Evolutionary conservation across 2,797 vertebrate species (phyloP).

Genomic region (Molossus molossus): DNA sequence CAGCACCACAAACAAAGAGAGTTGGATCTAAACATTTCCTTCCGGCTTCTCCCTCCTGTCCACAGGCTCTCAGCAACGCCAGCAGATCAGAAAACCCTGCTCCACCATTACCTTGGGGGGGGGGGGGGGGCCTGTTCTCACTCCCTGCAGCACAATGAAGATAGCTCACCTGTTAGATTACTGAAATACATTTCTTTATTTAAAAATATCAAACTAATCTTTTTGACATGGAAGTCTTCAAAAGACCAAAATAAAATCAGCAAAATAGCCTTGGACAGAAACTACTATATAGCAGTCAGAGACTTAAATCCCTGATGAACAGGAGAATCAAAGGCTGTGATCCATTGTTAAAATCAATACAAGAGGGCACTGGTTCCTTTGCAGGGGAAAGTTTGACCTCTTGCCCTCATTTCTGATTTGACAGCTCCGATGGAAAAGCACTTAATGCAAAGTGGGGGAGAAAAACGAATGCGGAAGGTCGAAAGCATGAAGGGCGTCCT

Average conservation of each 20-base stretch:
- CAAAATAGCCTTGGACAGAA: neutral
- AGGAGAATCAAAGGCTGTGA: slow-evolving; percentile 52
- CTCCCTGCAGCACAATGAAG: neutral
- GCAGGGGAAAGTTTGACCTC: neutral
- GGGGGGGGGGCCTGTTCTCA: neutral
- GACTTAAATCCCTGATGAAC: neutral
- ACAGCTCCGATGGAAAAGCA: slow-evolving; percentile 19
- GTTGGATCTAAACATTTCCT: neutral
- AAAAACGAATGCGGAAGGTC: neutral
- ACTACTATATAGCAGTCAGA: neutral
- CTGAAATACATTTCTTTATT: slow-evolving; percentile 48
- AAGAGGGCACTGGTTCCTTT: neutral
- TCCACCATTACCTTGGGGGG: neutral
- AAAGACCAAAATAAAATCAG: slow-evolving; percentile 44
- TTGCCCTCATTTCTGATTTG: neutral
- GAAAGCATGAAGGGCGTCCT: slow-evolving; percentile 43
- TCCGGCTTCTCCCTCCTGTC: slow-evolving; percentile 10
- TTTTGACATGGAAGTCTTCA: slow-evolving; percentile 19
- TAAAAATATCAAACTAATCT: slow-evolving; percentile 45
- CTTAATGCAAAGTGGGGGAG: slow-evolving; percentile 30
- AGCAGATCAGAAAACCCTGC: neutral
- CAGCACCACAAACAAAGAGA: neutral
- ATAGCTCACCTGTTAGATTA: neutral
- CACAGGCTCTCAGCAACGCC: slow-evolving; percentile 25
- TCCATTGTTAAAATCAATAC: slow-evolving; percentile 22